Conservation (phyloP, 2,113 vertebrate species). For the Trematocara marginatum region DNA sequence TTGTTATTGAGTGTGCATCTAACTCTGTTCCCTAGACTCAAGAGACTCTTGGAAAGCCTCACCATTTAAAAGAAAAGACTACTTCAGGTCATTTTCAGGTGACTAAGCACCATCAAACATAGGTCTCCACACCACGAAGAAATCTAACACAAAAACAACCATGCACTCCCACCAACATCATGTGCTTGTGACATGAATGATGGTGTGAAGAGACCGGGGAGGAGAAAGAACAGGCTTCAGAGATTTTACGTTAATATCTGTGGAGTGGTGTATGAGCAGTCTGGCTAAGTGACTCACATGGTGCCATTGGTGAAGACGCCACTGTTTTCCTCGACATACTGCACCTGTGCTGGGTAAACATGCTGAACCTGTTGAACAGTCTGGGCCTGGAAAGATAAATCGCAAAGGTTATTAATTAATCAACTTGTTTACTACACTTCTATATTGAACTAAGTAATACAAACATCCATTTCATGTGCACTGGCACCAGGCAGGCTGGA, state of each 20-base stretch:
- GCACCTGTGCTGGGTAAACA: conserved; percentile 90
- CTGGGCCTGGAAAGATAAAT: conserved; percentile 63
- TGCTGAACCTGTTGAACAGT: conserved; percentile 92
- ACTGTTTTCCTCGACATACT: conserved; percentile 95
- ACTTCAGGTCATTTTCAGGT: conserved; percentile 68
- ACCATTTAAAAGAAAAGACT: conserved; percentile 28
- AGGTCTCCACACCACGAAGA: not conserved
- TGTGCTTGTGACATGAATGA: conserved; percentile 61
- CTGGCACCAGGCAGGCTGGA: not conserved
- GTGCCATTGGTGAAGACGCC: conserved; percentile 91
- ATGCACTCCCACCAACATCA: conserved; percentile 26
- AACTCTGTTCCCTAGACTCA: not conserved
- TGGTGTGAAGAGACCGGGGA: conserved; percentile 30
- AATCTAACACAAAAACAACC: not conserved
- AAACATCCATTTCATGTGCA: not conserved
- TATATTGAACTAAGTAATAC: not conserved
- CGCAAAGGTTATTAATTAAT: not conserved
- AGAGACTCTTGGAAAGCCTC: not conserved
- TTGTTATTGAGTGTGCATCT: not conserved
- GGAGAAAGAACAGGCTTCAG: conserved; percentile 22
- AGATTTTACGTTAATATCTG: conserved; percentile 20
- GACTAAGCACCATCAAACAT: conserved; percentile 37
- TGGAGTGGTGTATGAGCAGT: conserved; percentile 3
- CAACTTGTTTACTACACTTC: not conserved
- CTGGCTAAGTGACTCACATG: conserved; percentile 80